Percentiles rank a stretch among this genome's conserved stretches.
Evolutionary conservation across 2,888 invertebrate genomes (phyloP).

Genomic region (Dasysyrphus albostriatus): DNA sequence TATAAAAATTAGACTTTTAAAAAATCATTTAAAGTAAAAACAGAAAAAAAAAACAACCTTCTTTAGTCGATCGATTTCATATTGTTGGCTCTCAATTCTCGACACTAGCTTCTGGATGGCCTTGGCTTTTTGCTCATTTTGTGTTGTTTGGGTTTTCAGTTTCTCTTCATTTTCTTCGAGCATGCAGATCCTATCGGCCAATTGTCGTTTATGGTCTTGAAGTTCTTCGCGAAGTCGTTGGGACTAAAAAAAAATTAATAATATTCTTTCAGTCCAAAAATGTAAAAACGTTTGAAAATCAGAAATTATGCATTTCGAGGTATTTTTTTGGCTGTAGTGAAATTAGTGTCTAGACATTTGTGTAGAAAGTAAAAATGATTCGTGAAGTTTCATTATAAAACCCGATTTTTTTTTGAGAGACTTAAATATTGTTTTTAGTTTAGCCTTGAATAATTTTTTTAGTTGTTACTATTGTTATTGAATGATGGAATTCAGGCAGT

Average conservation of each 20-base stretch:
- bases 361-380: background rate
- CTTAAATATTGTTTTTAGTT: background rate
- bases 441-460: background rate
- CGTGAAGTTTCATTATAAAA: background rate
- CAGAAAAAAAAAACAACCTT: constrained; percentile 53
- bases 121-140: constrained; percentile 81
- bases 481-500: too few species aligned
- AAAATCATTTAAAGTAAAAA: background rate
- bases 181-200: constrained; percentile 81
- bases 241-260: constrained; percentile 63
- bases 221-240: constrained; percentile 79
- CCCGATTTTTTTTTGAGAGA: background rate
- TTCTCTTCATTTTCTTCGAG: constrained; percentile 81
- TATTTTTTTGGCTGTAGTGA: background rate
- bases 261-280: background rate
- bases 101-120: constrained; percentile 81
- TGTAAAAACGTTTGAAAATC: background rate
- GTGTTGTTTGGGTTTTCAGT: constrained; percentile 79
- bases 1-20: background rate
- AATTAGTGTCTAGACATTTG: background rate
- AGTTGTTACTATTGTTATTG: too few species aligned
- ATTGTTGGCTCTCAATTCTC: constrained; percentile 80
- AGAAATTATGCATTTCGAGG: background rate
- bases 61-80: constrained; percentile 80
- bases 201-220: constrained; percentile 78